These are phyloP conservation scores for Ceratothoa steindachneri DNA, from an alignment of 2,888 invertebrate genomes.

Conservation along the genomic window DNA sequence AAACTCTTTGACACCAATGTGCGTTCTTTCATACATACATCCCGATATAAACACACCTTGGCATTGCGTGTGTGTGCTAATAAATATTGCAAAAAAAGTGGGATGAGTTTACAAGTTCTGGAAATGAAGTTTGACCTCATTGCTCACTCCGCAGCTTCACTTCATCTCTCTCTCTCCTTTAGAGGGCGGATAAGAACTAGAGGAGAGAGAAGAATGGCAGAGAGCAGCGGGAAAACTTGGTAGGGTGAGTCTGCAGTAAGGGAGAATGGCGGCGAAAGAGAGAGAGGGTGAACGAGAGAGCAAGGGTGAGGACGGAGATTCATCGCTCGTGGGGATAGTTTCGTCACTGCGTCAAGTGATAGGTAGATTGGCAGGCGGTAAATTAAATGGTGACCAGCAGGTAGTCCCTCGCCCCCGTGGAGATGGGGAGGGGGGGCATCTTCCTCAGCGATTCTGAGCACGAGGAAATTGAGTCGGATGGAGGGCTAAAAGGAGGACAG, in stretches of 20 bases:
- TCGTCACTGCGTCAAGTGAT: not conserved
- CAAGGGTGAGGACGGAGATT: not conserved
- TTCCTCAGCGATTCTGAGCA: not conserved
- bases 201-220: no score
- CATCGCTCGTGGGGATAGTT: not conserved
- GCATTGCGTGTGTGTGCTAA: no score
- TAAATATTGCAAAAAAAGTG: no score
- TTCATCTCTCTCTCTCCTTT: no score
- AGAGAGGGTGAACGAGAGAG: not conserved
- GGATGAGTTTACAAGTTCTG: no score
- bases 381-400: not conserved
- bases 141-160: no score
- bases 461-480: slow-evolving; percentile 6
- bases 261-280: not conserved
- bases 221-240: no score
- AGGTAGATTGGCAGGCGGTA: not conserved
- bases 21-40: no score
- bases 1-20: no score
- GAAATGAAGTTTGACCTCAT: no score
- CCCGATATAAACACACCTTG: no score
- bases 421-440: not conserved
- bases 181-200: no score
- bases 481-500: not conserved
- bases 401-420: not conserved
- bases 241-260: not conserved